A percentile compares a stretch with the other conserved stretches of the same genome.
These are phyloP conservation scores for Siphonodentalium dalli DNA, from an alignment of 2,888 invertebrate genomes.

Conservation along the genomic window DNA sequence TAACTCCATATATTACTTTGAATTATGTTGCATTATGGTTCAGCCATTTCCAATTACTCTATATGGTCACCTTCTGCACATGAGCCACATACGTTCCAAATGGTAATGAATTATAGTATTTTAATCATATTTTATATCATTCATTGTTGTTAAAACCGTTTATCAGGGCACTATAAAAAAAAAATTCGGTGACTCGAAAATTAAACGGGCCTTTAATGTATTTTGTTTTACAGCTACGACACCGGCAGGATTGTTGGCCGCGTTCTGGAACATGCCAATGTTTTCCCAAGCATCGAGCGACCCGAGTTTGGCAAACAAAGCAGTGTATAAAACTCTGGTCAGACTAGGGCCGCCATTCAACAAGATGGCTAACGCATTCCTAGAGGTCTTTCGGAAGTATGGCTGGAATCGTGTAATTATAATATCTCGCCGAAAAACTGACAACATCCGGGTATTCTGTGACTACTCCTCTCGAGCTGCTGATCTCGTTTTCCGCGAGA, in stretches of 20 bases:
- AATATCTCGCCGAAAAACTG: slow-evolving; percentile 36
- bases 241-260: slow-evolving; percentile 43
- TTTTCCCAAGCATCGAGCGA: slow-evolving; percentile 50
- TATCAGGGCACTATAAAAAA: too few species aligned
- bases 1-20: too few species aligned
- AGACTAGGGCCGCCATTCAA: slow-evolving; percentile 48
- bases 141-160: too few species aligned
- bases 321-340: slow-evolving; percentile 40
- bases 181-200: too few species aligned
- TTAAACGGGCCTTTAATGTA: too few species aligned
- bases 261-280: slow-evolving; percentile 52
- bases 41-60: too few species aligned
- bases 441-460: slow-evolving; percentile 44
- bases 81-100: too few species aligned
- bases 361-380: slow-evolving; percentile 42
- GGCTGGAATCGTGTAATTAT: slow-evolving; percentile 42
- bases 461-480: slow-evolving; percentile 43
- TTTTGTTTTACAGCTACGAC: slow-evolving; percentile 37
- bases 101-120: too few species aligned
- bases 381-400: slow-evolving; percentile 34
- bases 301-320: slow-evolving; percentile 45
- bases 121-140: too few species aligned
- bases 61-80: too few species aligned
- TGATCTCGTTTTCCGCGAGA: slow-evolving; percentile 31
- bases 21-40: too few species aligned